Conservation (phyloP, 2,797 vertebrate genomes). For the Hyperoplus immaculatus region DNA sequence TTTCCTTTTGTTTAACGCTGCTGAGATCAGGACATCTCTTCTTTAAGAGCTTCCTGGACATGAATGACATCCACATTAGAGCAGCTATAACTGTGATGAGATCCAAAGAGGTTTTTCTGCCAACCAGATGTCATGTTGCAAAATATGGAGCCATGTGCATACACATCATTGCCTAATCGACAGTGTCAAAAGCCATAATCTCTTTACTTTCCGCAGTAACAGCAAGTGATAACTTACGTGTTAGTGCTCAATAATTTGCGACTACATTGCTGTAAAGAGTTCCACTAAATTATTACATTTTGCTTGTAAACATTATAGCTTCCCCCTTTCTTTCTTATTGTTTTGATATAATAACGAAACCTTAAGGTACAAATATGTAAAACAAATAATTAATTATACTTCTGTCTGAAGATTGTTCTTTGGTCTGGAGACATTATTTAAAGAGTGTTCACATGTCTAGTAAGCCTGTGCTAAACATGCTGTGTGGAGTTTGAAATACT, state of each 20-base stretch:
- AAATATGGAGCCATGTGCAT: background rate
- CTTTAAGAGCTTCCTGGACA: background rate
- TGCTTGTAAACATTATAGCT: background rate
- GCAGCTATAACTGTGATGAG: no score
- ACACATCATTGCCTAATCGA: conserved; percentile 8
- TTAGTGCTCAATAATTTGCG: background rate
- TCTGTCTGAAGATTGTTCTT: background rate
- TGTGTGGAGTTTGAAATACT: background rate
- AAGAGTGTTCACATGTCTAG: background rate
- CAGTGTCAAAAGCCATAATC: background rate
- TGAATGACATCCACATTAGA: no score
- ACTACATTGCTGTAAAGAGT: background rate
- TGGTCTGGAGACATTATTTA: background rate
- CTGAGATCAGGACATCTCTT: background rate
- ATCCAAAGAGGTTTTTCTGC: conserved; percentile 2
- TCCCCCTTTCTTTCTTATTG: background rate
- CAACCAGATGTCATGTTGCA: background rate
- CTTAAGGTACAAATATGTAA: conserved; percentile 7
- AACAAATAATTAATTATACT: background rate
- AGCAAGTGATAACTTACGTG: background rate
- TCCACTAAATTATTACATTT: background rate
- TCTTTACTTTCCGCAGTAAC: background rate
- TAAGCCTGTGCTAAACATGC: background rate
- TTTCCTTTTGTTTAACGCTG: background rate
- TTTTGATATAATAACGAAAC: conserved; percentile 2